Conservation (phyloP, 1,140 invertebrate species). For the Eriosoma lanigerum region DNA sequence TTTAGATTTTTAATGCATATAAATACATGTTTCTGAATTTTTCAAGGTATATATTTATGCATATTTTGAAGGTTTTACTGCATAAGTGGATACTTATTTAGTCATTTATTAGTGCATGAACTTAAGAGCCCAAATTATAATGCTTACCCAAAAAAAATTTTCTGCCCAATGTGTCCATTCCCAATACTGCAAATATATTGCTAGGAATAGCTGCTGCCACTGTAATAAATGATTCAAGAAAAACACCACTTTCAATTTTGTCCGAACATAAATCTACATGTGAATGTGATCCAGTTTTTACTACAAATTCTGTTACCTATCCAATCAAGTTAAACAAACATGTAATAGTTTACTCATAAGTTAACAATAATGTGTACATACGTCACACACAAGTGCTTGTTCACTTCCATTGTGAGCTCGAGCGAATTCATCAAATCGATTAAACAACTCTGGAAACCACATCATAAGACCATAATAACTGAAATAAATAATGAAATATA, state of each 20-base stretch:
- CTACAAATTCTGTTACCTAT: slow-evolving; percentile 72
- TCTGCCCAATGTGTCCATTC: slow-evolving; percentile 78
- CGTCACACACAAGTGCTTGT: slow-evolving; percentile 70
- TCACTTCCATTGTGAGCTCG: slow-evolving; percentile 63
- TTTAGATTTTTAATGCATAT: too few species aligned
- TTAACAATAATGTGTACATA: slow-evolving; percentile 55
- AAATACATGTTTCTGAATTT: too few species aligned
- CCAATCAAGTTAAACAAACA: background rate
- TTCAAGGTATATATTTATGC: too few species aligned
- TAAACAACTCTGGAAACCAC: slow-evolving; percentile 80
- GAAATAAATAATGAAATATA: slow-evolving; percentile 52
- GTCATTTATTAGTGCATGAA: background rate
- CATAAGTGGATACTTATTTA: too few species aligned
- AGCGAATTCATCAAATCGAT: slow-evolving; percentile 73
- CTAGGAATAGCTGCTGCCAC: slow-evolving; percentile 81
- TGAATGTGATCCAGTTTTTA: slow-evolving; percentile 65
- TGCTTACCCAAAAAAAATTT: slow-evolving; percentile 80
- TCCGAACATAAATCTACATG: slow-evolving; percentile 61
- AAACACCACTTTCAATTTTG: slow-evolving; percentile 73
- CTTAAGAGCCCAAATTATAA: background rate
- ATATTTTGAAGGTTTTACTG: too few species aligned
- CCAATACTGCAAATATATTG: slow-evolving; percentile 76
- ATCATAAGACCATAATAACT: slow-evolving; percentile 82
- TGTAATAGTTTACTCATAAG: background rate
- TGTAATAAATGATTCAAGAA: slow-evolving; percentile 82